A percentile compares a stretch with the other conserved stretches of the same genome.
Evolutionary conservation across 1,140 invertebrate genomes (phyloP).

Genomic region (Lamellibrachia luymesi): DNA sequence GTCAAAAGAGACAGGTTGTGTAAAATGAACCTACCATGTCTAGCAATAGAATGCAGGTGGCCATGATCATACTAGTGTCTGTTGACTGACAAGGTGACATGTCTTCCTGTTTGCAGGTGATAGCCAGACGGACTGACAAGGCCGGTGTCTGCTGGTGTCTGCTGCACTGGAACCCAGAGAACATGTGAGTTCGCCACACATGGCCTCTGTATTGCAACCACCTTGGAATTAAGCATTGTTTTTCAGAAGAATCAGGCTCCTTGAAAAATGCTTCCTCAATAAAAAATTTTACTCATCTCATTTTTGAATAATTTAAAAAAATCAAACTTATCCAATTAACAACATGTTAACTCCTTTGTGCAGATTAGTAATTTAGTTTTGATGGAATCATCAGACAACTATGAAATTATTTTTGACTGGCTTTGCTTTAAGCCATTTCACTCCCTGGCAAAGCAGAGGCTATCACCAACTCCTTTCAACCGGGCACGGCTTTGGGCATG

Average conservation of each 20-base stretch:
- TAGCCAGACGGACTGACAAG: slow-evolving; percentile 65
- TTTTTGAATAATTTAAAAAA: not conserved
- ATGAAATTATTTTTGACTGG: too few species aligned
- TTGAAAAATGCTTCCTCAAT: not conserved
- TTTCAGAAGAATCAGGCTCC: not conserved
- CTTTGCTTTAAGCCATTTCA: too few species aligned
- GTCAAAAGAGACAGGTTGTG: not conserved
- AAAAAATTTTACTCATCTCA: not conserved
- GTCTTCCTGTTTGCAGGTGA: slow-evolving; percentile 55
- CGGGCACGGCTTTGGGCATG: too few species aligned
- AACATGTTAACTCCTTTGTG: not conserved
- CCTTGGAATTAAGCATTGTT: not conserved
- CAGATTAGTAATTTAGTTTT: not conserved
- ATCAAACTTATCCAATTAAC: not conserved
- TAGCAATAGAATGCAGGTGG: not conserved
- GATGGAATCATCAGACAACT: too few species aligned
- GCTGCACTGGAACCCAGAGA: slow-evolving; percentile 68
- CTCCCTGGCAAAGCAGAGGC: too few species aligned
- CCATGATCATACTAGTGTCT: not conserved
- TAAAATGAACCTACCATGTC: not conserved
- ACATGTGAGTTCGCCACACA: slow-evolving; percentile 65
- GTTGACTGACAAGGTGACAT: not conserved
- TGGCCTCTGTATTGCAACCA: not conserved
- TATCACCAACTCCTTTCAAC: too few species aligned
- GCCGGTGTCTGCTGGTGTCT: slow-evolving; percentile 66